These are phyloP conservation scores for Hozukius guyotensis DNA, from an alignment of 2,797 vertebrate genomes.

Conservation along the genomic window DNA sequence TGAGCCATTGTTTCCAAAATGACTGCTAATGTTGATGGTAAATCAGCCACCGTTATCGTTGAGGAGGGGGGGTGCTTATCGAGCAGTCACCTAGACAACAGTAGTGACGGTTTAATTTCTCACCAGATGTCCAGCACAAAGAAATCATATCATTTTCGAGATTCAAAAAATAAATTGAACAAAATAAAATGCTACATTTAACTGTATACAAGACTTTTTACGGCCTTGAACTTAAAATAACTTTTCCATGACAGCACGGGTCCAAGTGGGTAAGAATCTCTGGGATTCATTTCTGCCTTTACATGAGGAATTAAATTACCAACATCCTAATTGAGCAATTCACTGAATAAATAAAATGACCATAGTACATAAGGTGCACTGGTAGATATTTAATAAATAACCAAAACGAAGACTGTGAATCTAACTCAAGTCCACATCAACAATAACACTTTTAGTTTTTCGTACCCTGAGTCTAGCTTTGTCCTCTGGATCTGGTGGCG, in stretches of 20 bases:
- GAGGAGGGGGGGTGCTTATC: too few species aligned
- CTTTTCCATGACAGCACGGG: not conserved
- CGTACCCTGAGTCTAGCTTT: slow-evolving; percentile 81
- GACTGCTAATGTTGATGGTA: not conserved
- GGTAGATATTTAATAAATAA: not conserved
- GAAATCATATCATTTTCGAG: too few species aligned
- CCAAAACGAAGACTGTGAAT: not conserved
- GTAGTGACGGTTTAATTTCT: too few species aligned
- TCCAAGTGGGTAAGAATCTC: not conserved
- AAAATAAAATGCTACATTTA: not conserved
- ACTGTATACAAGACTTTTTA: not conserved
- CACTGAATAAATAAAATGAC: not conserved
- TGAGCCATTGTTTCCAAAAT: not conserved
- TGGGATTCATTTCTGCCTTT: not conserved
- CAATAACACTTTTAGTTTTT: not conserved
- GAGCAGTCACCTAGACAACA: too few species aligned
- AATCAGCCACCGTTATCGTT: not conserved
- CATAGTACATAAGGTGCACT: not conserved
- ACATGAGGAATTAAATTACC: not conserved
- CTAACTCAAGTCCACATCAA: not conserved
- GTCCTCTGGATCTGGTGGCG: slow-evolving; percentile 59
- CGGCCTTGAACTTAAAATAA: not conserved
- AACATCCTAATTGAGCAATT: not conserved
- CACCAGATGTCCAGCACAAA: too few species aligned
- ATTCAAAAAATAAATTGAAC: not conserved